Base-by-base conservation (phyloP, 2,888 invertebrate genomes). In the Ichneumon xanthorius region DNA sequence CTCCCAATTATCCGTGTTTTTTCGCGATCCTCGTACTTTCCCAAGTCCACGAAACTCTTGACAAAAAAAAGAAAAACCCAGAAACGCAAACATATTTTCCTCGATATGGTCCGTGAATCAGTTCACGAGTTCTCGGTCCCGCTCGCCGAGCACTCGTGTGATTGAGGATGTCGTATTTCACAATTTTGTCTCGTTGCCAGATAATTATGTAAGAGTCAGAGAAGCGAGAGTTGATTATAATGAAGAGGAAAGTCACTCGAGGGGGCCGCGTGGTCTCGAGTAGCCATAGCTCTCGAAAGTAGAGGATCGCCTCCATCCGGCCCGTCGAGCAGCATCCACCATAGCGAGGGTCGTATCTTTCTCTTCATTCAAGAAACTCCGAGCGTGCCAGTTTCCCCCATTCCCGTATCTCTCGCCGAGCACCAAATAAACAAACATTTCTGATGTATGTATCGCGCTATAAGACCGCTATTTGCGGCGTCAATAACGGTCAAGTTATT, bases 161-260 rank as follows among this genome's bases (percentile, higher is more conserved):
- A 26, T 45, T 65, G 26, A 68, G 71, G 65, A 86, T 86, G 83
- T 80, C 82, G 80, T 79, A 79, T 75, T 55, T 72, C 84, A 82
- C 88, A 75, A 88, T 86, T 82, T 79, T 73, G 75, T 80, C 87
- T 78, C 79, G 16, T 88, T 87, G 82, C 75, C 65, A 40, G 71
- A 76, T 81, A 87, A 88, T 88, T 82, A 89, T 88, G 86, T 86
- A 86, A 75, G 63, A 85, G 76, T 77, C 81, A 61, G 55, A 78
- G 75, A 37, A 71, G 70, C 81, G 68, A 63, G 58, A 73, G 48
- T 83, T 85, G 79, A 76, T 85, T 84, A 83, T 85, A 86, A 84
- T 75, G 73, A 84, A 83, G 80, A 80, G 83, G 48, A 65, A 84
- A 84, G 80, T 81, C 77, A 77, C 84, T 81, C 84, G 82, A 72